Evolutionary conservation across 2,113 vertebrate genomes (phyloP).

Genomic region (Spheniscus mendiculus): DNA sequence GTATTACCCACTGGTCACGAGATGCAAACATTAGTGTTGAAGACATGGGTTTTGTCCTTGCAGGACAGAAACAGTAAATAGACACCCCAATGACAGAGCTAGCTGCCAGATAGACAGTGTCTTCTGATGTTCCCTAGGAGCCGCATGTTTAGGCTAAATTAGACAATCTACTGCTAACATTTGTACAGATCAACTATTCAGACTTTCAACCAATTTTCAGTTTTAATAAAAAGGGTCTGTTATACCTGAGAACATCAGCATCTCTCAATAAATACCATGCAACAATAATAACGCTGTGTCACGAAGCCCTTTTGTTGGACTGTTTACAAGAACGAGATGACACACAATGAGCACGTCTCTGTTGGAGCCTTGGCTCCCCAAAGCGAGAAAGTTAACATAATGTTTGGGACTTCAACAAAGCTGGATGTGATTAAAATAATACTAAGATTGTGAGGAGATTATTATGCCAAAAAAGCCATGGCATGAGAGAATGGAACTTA

Average conservation of each 20-base stretch:
- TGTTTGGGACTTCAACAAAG: background rate
- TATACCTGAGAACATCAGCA: background rate
- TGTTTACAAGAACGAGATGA: background rate
- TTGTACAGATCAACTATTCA: background rate
- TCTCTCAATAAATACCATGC: background rate
- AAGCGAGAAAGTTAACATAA: background rate
- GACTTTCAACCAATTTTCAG: background rate
- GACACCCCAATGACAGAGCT: background rate
- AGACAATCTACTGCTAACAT: background rate
- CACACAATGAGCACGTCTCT: background rate
- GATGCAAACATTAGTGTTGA: background rate
- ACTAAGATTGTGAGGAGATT: background rate
- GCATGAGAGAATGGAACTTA: background rate
- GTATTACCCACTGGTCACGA: background rate
- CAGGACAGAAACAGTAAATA: background rate
- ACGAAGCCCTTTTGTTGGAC: background rate
- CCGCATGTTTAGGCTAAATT: background rate
- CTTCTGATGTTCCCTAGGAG: background rate
- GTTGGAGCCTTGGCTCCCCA: background rate
- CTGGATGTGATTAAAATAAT: background rate
- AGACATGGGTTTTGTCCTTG: background rate
- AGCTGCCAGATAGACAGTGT: background rate
- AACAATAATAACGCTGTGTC: background rate
- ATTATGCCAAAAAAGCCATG: background rate
- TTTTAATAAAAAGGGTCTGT: background rate